Base-by-base conservation (phyloP, 2,113 vertebrate genomes). In the Columba janthina region DNA sequence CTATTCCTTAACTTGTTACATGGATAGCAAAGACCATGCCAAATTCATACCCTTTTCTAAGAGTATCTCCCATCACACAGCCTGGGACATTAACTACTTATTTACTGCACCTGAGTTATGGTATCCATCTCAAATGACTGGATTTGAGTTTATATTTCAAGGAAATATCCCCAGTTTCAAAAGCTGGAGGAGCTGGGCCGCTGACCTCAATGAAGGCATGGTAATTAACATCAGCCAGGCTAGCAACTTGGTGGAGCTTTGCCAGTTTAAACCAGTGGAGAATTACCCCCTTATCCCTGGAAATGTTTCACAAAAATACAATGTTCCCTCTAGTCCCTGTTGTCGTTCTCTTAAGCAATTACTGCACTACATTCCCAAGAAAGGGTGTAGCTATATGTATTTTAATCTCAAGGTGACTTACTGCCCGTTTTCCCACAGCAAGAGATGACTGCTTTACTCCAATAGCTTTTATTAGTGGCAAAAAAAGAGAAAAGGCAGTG, bases 351-450 rank as follows among this genome's bases (percentile, higher is more conserved):
- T 91, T 87, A 85, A 85, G 77, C 92, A 89, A 91, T 93, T 85
- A 72, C 77, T 85, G 57, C 61, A 72, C 50, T 67, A 21, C 44
- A 58, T 82, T 78, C 81, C 85, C 74, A 74, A 48, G 70, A 56
- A 85, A 82, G 65, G 14, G 34, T 75, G 51, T 9, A 79, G 81
- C 29, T 92, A 85, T 71, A 78, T 51, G 19, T 67, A 78, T 95
- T 95, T 89, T 92, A 78, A 89, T 93, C 86, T 96, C 96, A 94
- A 96, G 96, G 95, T 97, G 96, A 97, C 88, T 92, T 94, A 61
- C 77, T 87, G 89, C 50, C 80, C 93, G 56, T 22, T 86, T 91
- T 95, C 83, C 66, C 12, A 6, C 70, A 74, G 60, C 1, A 2
- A 93, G 81, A 82, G 38, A 87, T 40, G 79, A 72, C 79, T 66